phyloP scores from a whole-genome alignment of 2,888 invertebrate genomes.

The Hartigia nigra region DNA sequence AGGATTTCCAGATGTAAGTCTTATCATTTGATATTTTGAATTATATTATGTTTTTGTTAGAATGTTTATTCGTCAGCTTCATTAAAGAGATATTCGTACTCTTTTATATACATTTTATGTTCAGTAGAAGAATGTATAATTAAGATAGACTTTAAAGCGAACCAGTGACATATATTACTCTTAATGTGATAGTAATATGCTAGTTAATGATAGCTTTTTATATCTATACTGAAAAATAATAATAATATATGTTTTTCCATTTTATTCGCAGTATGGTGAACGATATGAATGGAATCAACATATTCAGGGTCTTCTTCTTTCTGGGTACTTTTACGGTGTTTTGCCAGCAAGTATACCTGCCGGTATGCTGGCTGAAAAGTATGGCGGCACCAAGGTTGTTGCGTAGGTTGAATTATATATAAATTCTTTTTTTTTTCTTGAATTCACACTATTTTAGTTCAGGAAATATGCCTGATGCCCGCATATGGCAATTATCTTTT shows the following conservation, averaged over 20 bases:
- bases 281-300: constrained; percentile 57
- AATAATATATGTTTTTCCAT: constrained; percentile 11
- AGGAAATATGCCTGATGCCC: not conserved
- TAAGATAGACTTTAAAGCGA: not conserved
- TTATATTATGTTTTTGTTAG: not conserved
- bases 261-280: constrained; percentile 48
- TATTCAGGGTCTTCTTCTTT: constrained; percentile 52
- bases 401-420: constrained; percentile 50
- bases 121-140: not conserved
- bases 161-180: not conserved
- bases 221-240: not conserved
- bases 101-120: not conserved
- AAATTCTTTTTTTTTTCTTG: not conserved
- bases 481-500: not conserved
- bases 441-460: not conserved
- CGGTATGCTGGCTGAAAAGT: constrained; percentile 60
- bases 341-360: constrained; percentile 58
- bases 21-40: not conserved
- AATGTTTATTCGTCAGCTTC: not conserved
- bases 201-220: not conserved
- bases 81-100: not conserved
- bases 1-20: constrained; percentile 43
- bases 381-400: constrained; percentile 61
- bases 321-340: constrained; percentile 58
- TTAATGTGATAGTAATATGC: not conserved